Base-by-base conservation (phyloP, 2,888 invertebrate genomes). In the Aethes cnicana region DNA sequence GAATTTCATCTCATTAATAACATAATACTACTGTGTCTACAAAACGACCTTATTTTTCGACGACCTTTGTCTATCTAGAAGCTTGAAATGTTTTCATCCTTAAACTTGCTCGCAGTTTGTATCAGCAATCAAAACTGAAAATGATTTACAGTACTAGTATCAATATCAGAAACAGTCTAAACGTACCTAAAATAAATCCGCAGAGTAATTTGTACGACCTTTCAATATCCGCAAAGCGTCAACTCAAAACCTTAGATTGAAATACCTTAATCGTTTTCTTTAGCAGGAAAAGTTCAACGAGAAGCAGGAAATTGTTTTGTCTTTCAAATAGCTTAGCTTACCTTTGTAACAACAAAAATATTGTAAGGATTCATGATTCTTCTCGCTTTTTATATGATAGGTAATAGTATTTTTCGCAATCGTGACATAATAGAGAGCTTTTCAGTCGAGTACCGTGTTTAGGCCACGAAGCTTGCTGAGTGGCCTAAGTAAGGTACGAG, bases 1-100 rank as follows among this genome's bases (percentile, higher is more conserved):
- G 54, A 62, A 65, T 62, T 59, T 59, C 61, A 63, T 66, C 62
- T 59, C 49, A 42, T 54, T 50, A 52, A 54, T 47, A 44, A 47
- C 44, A 54, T 32, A 52, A 33, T 44, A 23, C 12, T 30, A 18
- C 50, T 43, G 35, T 43, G 23, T 44, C 44, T 32, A 39, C 20
- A 26, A 44, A 52, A 52, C 30, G 39, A 52, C 39, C 44, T 52
- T 52, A 26, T 46, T 52, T 52, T 52, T 52, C 50, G 36, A 16
- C 26, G 26, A 12, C 16, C 23, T 12, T 18, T 44, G 50, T 36
- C 50, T 30, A 12, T 23, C 43, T 37, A 14, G 42, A n/a, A n/a
- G n/a, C n/a, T n/a, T n/a, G n/a, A n/a, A n/a, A n/a, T n/a, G 32
- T 33, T 33, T 20, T 25, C 17, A 49, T 35, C 21, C 42, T 35